Evolutionary conservation across 2,113 vertebrate genomes (phyloP), one percentile per base, ranked within the genome.

Genomic region (Xerus inauris): DNA sequence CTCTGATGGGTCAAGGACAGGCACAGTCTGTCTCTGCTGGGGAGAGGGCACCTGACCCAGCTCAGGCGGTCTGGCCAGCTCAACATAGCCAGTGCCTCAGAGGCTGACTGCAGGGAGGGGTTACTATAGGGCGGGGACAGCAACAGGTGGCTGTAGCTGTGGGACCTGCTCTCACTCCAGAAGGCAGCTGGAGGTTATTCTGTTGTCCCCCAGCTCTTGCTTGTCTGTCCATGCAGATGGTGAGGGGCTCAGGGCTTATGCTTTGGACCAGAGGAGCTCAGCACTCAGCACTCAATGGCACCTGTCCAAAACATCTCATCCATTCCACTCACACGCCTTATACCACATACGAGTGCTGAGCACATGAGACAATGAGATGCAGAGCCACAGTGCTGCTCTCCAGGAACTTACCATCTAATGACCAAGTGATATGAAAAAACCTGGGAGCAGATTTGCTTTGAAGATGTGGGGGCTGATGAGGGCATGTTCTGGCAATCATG

Each of bases 291-390:
- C 59, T 28, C 59, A 73, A 67, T 0, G 17, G 1, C 10, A 0
- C 65, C 47, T 4, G 6, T 54, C 49, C n/a, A 47, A 6, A 51
- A 42, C 51, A 17, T 16, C 67, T 32, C 32, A 2, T 69, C n/a
- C 3, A 17, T 10, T 45, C 26, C 13, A 42, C 22, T 59, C 85
- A 13, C 24, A 24, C 0, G 0, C 8, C 38, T 40, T 40, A 12
- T 28, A 1, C 35, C 0, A 0, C 0, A 3, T 2, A 40, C 1
- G 47, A 22, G 62, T 24, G 3, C n/a, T 4, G 51, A 71, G 76
- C 12, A 4, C 35, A 12, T 26, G 35, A 16, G 38, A 10, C 3
- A 8, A 51, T 0, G 6, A 49, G 65, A 30, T 20, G 20, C 0
- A 49, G 2, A 0, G 12, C 14, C 5, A 30, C 1, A 3, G n/a